These are phyloP conservation scores for Cottus gobio DNA, from an alignment of 2,113 vertebrate genomes.

Conservation along the genomic window DNA sequence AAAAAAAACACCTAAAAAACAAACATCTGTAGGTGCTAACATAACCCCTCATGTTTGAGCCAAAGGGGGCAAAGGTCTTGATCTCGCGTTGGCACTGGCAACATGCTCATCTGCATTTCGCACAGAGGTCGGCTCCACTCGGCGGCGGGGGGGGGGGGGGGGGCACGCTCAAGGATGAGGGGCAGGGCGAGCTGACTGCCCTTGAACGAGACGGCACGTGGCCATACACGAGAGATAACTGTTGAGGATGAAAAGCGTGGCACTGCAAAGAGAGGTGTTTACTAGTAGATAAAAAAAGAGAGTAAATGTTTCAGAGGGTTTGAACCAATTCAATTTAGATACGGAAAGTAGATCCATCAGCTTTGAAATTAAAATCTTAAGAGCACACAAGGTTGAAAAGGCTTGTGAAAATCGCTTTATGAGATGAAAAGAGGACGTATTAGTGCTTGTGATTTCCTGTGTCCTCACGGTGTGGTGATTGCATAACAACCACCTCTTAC, in stretches of 20 bases:
- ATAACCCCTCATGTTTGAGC: conserved; percentile 66
- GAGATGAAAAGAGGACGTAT: conserved; percentile 10
- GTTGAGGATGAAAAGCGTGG: conserved; percentile 16
- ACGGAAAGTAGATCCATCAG: conserved; percentile 1
- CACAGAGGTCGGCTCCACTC: conserved; percentile 70
- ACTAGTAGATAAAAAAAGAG: conserved; percentile 39
- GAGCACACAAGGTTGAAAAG: conserved; percentile 10
- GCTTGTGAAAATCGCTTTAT: not conserved
- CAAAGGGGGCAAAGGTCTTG: conserved; percentile 66
- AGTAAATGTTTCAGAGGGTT: conserved; percentile 33
- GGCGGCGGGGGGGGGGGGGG: conserved; percentile 6
- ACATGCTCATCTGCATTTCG: conserved; percentile 74
- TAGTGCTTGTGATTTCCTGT: not conserved
- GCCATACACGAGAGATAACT: conserved; percentile 51
- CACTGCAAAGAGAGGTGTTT: conserved; percentile 33
- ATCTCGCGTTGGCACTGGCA: conserved; percentile 56
- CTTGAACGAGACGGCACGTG: conserved; percentile 61
- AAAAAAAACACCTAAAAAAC: conserved; percentile 10
- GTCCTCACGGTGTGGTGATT: not conserved
- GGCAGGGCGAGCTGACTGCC: conserved; percentile 60
- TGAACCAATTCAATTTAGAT: conserved; percentile 64
- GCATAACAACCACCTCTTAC: not conserved
- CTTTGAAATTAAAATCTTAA: conserved; percentile 13
- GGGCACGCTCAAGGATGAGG: conserved; percentile 53
- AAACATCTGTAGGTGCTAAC: conserved; percentile 52